Conservation (phyloP, 2,797 vertebrate genomes). For the Bovichtus diacanthus region DNA sequence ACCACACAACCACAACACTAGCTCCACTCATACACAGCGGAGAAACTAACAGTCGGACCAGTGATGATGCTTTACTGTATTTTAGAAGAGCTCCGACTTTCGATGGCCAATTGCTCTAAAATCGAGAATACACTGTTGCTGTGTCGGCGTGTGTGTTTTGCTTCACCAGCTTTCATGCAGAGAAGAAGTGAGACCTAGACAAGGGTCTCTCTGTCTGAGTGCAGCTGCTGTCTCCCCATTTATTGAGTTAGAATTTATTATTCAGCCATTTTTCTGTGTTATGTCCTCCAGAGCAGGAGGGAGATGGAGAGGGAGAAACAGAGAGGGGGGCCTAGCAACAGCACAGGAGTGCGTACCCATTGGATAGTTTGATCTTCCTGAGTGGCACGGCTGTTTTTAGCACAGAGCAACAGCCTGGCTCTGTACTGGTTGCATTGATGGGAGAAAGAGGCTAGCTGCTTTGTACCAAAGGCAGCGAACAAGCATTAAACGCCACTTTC, state of each 20-base stretch:
- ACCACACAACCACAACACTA: slow-evolving; percentile 39
- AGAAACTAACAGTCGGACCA: slow-evolving; percentile 23
- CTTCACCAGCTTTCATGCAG: slow-evolving; percentile 53
- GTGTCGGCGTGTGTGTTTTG: slow-evolving; percentile 45
- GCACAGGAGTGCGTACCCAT: slow-evolving; percentile 79
- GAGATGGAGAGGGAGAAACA: slow-evolving; percentile 60
- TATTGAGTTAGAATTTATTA: slow-evolving; percentile 88
- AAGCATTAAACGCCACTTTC: slow-evolving; percentile 53
- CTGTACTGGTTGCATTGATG: slow-evolving; percentile 67
- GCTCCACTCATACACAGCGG: slow-evolving; percentile 10
- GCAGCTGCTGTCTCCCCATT: slow-evolving; percentile 83
- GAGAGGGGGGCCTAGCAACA: slow-evolving; percentile 83
- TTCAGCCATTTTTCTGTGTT: slow-evolving; percentile 85
- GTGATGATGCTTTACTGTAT: slow-evolving; percentile 37
- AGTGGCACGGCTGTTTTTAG: slow-evolving; percentile 83
- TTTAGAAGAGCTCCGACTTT: slow-evolving; percentile 23
- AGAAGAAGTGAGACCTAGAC: slow-evolving; percentile 68
- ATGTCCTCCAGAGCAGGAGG: slow-evolving; percentile 79
- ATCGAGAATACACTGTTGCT: slow-evolving; percentile 37
- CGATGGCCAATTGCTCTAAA: slow-evolving; percentile 36
- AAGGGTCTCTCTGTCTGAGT: slow-evolving; percentile 81
- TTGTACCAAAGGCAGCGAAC: slow-evolving; percentile 53
- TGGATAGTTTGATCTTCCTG: slow-evolving; percentile 84
- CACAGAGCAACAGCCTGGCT: slow-evolving; percentile 77
- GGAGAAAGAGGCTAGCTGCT: slow-evolving; percentile 53